Base-by-base conservation (phyloP, 2,113 vertebrate species). In the Deroptyus accipitrinus region DNA sequence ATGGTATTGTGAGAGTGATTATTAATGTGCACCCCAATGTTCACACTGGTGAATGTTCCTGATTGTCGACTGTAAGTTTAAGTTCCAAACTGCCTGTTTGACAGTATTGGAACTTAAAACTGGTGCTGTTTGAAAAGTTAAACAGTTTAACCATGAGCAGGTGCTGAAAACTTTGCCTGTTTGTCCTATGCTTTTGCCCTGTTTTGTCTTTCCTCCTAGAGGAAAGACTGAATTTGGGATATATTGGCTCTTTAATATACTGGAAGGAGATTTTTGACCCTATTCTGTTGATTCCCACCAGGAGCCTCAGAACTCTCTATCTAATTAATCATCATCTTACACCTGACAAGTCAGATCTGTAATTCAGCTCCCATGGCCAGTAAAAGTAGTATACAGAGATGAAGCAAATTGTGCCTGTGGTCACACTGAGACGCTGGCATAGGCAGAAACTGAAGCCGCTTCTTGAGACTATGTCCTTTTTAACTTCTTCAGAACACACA, bases 381-480 rank as follows among this genome's bases (percentile, higher is more conserved):
- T 90, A n/a, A 61, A 76, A 87, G n/a, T 25, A 31, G 17, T 24
- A 16, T 51, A 22, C 27, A 73, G 59, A 93, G 67, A 49, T 6
- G 0, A 79, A 64, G 41, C 35, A 75, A 41, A n/a, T 74, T 7
- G 7, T 77, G 49, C 17, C 9, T 0, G 0, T 83, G 57, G 30
- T 69, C 57, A 44, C 59, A 49, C 49, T 85, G 52, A 68, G 17
- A 37, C 35, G 57, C 33, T 57, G n/a, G 41, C 41, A 78, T 64
- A 90, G 55, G 23, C 66, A 80, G 83, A 76, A 90, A 48, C 67
- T 55, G 82, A 90, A 76, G 67, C 30, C 75, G 17, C 69, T 86
- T 55, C 81, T 80, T 76, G 85, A 73, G 59, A 70, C 22, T 10
- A 10, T 63, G 42, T 48, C 35, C 22, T 91, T 62, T 91, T 69